Base-by-base conservation (phyloP, 2,888 invertebrate genomes). In the Eulithis prunata region DNA sequence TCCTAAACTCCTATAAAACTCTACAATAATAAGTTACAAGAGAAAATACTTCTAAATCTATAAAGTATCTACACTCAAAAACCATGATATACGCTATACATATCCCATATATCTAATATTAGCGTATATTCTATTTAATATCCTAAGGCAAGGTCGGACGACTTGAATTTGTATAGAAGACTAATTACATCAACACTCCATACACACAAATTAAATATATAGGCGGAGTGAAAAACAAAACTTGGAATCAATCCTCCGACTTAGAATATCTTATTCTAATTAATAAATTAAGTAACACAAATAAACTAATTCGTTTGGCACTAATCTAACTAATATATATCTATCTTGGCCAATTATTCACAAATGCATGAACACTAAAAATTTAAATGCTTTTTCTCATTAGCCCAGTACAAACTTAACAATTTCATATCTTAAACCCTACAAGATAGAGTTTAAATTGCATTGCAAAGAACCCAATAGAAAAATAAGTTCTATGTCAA, bases 201-300 rank as follows among this genome's bases (percentile, higher is more conserved):
- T 58, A 56, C 72, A 75, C 70, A 71, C 72, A 76, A 71, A 73
- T 66, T 69, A 74, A 72, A 79, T 65, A 76, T 73, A 78, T 86
- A 90, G 90, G 90, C 90, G 90, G 89, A 90, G 86, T 81, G 82
- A 77, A 75, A 12, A 82, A 80, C 78, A 78, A 68, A 71, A 77
- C 69, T 72, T 83, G 84, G 83, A 87, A 85, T 83, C 72, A 71
- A 72, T 77, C 74, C 79, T 81, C 77, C 80, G 77, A 78, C 77
- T 66, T 74, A 69, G 72, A 75, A 57, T 47, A 75, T 63, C 68
- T 68, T 64, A 71, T 75, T 74, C 75, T 79, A 87, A 81, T 76
- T 72, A 90, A 91, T 91, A 91, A 91, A 89, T 91, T 89, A 92
- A 89, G 87, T 89, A 90, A 90, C 86, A 84, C 83, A 83, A 80